These are phyloP conservation scores for Scophthalmus maximus DNA, from an alignment of 2,113 vertebrate species.

Conservation along the genomic window DNA sequence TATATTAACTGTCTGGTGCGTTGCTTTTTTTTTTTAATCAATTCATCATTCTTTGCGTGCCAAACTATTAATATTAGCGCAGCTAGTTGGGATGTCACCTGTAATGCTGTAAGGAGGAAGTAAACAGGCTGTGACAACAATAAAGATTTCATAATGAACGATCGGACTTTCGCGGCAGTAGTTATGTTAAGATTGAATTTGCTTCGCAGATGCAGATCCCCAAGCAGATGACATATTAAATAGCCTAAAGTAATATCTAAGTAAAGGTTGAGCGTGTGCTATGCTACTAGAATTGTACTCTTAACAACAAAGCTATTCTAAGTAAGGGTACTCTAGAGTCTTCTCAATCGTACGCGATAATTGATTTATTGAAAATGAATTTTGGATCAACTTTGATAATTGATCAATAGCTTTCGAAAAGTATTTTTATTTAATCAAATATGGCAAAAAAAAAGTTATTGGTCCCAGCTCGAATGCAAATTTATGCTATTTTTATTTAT, in stretches of 20 bases:
- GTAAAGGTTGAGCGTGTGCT: not conserved
- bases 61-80: not conserved
- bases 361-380: not conserved
- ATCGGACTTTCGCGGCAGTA: accelerated
- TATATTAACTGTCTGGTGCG: not conserved
- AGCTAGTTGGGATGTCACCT: conserved; percentile 24
- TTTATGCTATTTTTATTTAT: not conserved
- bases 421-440: not conserved
- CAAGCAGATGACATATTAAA: too few relatives aligned
- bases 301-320: too few relatives aligned
- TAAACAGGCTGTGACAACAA: conserved; percentile 43
- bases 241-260: not conserved
- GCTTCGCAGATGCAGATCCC: too few relatives aligned
- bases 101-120: conserved; percentile 61
- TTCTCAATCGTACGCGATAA: not conserved
- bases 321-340: too few relatives aligned
- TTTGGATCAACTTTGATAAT: not conserved
- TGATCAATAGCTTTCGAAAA: not conserved
- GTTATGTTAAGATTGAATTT: not conserved
- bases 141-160: not conserved
- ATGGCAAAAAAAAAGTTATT: not conserved
- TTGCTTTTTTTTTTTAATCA: not conserved
- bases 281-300: not conserved
- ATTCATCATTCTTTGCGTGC: not conserved
- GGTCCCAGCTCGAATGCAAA: not conserved